phyloP scores from a whole-genome alignment of 2,888 invertebrate species.

The Meteorus colon region DNA sequence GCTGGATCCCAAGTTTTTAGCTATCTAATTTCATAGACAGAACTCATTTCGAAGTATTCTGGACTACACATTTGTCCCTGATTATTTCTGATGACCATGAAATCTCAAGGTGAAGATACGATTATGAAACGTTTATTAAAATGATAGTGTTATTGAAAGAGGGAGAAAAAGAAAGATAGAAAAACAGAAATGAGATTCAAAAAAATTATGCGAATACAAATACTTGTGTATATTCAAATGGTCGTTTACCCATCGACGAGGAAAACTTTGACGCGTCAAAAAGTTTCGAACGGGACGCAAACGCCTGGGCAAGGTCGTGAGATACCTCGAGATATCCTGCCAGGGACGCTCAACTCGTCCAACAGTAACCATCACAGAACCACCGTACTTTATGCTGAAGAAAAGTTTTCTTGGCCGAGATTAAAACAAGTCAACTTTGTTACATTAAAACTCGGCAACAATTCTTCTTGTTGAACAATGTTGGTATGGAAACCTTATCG shows the following conservation, averaged over 20 bases:
- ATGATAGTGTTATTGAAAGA: neutral
- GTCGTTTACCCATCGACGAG: neutral
- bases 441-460: neutral
- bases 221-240: neutral
- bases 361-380: neutral
- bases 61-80: no score
- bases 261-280: constrained; percentile 24
- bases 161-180: neutral
- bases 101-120: no score
- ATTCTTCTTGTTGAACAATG: neutral
- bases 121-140: no score
- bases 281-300: constrained; percentile 9
- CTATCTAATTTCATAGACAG: no score
- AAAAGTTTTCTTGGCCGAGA: neutral
- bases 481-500: no score
- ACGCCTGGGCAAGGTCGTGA: constrained; percentile 21
- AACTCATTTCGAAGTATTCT: no score
- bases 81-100: no score
- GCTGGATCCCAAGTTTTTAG: no score
- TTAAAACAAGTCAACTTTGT: neutral
- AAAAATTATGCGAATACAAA: neutral
- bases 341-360: constrained; percentile 13
- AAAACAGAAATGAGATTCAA: neutral
- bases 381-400: neutral
- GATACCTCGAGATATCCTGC: constrained; percentile 12